Evolutionary conservation across 2,797 vertebrate species (phyloP).

Genomic region (Ibycter americanus): DNA sequence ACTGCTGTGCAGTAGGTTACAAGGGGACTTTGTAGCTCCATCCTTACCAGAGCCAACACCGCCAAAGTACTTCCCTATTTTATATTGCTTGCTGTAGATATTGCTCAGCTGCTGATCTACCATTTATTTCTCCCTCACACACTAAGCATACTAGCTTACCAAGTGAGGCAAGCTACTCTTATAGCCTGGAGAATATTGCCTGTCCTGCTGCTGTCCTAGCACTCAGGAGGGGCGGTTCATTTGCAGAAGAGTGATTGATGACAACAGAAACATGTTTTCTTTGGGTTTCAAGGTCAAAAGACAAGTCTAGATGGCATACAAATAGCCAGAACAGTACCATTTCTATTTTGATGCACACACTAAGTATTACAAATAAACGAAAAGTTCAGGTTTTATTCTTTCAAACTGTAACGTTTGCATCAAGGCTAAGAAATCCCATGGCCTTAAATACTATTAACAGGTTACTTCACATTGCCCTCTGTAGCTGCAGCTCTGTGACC

Average conservation of each 20-base stretch:
- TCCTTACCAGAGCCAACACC: neutral
- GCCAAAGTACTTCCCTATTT: neutral
- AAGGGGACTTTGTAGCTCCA: neutral
- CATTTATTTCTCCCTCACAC: neutral
- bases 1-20: neutral
- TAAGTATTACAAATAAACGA: neutral
- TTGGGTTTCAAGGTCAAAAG: constrained; percentile 1
- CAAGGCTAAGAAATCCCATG: neutral
- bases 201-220: neutral
- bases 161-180: neutral
- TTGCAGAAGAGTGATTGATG: neutral
- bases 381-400: neutral
- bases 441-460: neutral
- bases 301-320: neutral
- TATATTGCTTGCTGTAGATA: neutral
- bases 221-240: neutral
- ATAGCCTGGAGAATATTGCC: neutral
- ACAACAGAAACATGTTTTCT: neutral
- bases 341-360: neutral
- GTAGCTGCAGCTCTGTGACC: neutral
- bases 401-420: neutral
- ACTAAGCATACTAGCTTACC: neutral
- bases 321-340: neutral
- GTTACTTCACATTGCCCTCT: neutral
- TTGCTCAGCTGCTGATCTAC: neutral